These are phyloP conservation scores for Nomada ferruginata DNA, from an alignment of 2,888 invertebrate species.

Conservation along the genomic window DNA sequence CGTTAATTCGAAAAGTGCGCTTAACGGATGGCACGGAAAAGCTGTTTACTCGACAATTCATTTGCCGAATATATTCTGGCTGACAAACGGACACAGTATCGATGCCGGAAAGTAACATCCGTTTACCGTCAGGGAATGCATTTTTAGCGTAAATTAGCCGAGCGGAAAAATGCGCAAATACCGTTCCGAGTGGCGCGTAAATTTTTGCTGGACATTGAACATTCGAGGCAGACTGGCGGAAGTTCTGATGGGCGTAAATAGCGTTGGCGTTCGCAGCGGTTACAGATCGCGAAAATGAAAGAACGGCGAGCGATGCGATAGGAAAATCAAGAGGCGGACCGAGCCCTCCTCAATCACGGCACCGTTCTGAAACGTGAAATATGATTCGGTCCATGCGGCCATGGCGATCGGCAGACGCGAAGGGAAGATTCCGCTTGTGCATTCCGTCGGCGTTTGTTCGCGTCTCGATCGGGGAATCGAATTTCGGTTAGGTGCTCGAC, in stretches of 20 bases:
- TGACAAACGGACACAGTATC: slow-evolving; percentile 2
- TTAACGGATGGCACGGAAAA: neutral
- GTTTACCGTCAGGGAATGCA: slow-evolving; percentile 11
- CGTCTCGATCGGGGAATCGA: slow-evolving; percentile 72
- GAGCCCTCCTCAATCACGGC: slow-evolving; percentile 4
- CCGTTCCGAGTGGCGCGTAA: too few relatives aligned
- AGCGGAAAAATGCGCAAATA: too few relatives aligned
- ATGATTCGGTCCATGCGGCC: slow-evolving; percentile 6
- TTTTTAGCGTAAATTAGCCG: slow-evolving; percentile 14
- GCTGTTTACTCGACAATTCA: slow-evolving; percentile 28
- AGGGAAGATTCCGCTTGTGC: slow-evolving; percentile 64
- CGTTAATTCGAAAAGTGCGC: slow-evolving; percentile 24
- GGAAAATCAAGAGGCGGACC: neutral
- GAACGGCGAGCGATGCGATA: neutral
- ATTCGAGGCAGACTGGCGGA: too few relatives aligned
- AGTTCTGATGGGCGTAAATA: neutral
- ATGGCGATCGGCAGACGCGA: neutral
- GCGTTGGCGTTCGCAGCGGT: neutral
- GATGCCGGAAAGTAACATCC: neutral
- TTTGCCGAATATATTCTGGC: slow-evolving; percentile 16
- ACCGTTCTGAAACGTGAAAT: neutral
- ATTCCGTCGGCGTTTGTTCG: slow-evolving; percentile 65
- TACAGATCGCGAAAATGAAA: neutral
- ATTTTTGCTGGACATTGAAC: too few relatives aligned
- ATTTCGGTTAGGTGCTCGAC: slow-evolving; percentile 65